Evolutionary conservation across 1,140 invertebrate genomes (phyloP), one percentile per base, ranked within the genome.

Genomic region (Helicoverpa armigera): DNA sequence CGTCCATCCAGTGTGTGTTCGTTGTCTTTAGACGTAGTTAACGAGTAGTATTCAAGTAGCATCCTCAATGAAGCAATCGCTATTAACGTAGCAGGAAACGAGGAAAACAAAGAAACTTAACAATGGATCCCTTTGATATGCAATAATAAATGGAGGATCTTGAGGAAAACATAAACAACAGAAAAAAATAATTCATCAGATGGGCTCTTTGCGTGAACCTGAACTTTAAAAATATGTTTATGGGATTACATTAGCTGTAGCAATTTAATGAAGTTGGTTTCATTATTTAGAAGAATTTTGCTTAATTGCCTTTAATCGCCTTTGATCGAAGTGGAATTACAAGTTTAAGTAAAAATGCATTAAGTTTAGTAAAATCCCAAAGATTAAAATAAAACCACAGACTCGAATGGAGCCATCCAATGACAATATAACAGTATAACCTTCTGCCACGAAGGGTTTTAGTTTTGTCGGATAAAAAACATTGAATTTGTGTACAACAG

Each of bases 31-130:
- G 7, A 43, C 35, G 13, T 69, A 69, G 43, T 18, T 43, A 51
- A 5, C 14, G 14, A 14, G 61, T 16, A 65, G 43, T 16, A 14
- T 16, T 23, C 16, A 35, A 43, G 16, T 16, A 43, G 43, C 43
- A 69, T 69, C 43, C 43, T 69, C 43, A 16, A 50, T 69, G 65
- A 11, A 69, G 43, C 16, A 69, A 69, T 69, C 29, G 13, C 58
- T 11, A 69, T 29, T 53, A 70, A 29, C 23, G 23, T 72, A 72
- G 50, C 13, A 72, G 69, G 50, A 72, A 72, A 72, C 50, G 23
- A 72, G 69, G 69, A 72, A 73, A 73, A 72, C 69, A 72, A 56
- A 73, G 70, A 73, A 73, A 43, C 50, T 12, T 12, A 43, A 58
- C 53, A 72, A 56, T 72, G 51, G 23, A 31, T 35, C 29, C 54